These are phyloP conservation scores for Pachyuromys duprasi DNA, from an alignment of 2,797 vertebrate genomes.

Conservation along the genomic window DNA sequence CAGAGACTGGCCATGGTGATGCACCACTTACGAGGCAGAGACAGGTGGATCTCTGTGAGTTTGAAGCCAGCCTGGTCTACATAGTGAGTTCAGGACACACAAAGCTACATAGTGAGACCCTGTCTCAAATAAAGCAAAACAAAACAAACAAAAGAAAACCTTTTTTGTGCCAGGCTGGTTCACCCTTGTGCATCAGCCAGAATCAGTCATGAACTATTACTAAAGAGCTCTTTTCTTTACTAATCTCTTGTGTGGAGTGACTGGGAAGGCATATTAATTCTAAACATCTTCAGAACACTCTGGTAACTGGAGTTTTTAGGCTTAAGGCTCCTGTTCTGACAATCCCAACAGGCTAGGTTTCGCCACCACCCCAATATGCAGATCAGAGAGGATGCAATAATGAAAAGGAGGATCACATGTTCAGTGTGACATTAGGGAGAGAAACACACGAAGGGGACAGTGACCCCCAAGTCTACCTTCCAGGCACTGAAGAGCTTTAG, in stretches of 20 bases:
- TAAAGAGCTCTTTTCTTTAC: neutral
- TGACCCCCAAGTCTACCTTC: neutral
- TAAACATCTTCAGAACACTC: neutral
- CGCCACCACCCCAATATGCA: neutral
- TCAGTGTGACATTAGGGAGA: neutral
- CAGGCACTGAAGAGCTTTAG: too few species aligned
- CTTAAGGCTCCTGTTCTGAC: neutral
- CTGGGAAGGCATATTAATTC: neutral
- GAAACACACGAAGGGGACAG: neutral
- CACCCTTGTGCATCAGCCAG: neutral
- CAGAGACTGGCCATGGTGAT: neutral
- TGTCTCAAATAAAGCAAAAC: neutral
- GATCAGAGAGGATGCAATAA: too few species aligned
- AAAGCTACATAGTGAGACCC: neutral
- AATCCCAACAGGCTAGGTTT: neutral
- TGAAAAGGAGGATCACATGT: neutral
- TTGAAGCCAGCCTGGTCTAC: neutral
- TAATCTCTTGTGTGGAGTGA: neutral
- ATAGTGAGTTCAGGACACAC: neutral
- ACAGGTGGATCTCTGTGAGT: neutral
- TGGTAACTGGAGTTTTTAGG: neutral
- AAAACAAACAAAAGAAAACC: neutral
- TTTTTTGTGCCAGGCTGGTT: neutral
- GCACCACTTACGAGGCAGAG: neutral
- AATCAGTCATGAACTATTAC: neutral